Evolutionary conservation across 2,113 vertebrate species (phyloP), one percentile per base, ranked within the genome.

Genomic region (Podarcis raffonei): DNA sequence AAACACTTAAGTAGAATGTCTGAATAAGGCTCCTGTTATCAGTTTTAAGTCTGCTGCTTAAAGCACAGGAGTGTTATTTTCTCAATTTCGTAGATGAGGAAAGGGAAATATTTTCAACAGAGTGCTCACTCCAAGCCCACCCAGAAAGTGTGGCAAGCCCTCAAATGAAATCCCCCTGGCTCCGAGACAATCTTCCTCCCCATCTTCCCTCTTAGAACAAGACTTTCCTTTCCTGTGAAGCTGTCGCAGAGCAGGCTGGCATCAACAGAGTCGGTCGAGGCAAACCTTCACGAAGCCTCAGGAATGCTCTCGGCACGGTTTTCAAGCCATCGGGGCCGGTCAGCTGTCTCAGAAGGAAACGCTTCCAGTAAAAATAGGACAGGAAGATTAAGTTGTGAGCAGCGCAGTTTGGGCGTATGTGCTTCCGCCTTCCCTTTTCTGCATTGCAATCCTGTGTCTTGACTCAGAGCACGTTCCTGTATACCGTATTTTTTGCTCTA

Each of bases 131-230:
- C 42, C 12, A 74, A 85, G 83, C 69, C 83, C 83, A 74, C 83
- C 83, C 83, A 85, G 83, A 74, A 74, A 85, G 42, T 18, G 69
- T 85, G 83, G 83, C 32, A 75, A 85, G 48, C 27, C 48, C 83
- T 85, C 69, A 74, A 32, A 85, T 23, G 20, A 85, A 75, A 85
- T 75, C 69, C n/a, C n/a, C 59, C n/a, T 85, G 83, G 83, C 83
- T 85, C 69, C 69, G 2, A 57, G 83, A 59, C 83, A 85, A 35
- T 35, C 69, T 75, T 75, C 48, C 69, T 74, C 42, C n/a, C 66
- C 65, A 84, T 72, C 83, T 84, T 74, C 69, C 69, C 83, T 22
- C 32, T 25, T 15, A 35, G 83, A 59, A 85, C 83, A 85, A 85
- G 83, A 12, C n/a, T 20, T 57, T 85, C 69, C 69, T 85, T 85